These are phyloP conservation scores for Pogona vitticeps DNA, from an alignment of 2,113 vertebrate genomes.

Conservation along the genomic window DNA sequence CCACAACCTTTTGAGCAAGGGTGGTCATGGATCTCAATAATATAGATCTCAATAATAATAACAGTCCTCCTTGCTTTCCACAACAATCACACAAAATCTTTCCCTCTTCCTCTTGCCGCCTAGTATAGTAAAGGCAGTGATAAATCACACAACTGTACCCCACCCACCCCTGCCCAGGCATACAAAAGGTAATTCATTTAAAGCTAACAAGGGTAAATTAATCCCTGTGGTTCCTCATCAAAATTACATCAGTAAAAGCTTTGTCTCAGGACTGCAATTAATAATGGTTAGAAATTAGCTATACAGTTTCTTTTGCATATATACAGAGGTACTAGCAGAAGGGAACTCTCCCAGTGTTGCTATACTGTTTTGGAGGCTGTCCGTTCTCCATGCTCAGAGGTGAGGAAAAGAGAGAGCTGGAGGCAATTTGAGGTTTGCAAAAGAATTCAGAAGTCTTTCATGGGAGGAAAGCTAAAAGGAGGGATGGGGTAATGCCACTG, in stretches of 20 bases:
- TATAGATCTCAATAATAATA: neutral
- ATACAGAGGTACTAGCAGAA: neutral
- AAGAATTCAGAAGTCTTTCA: too few species aligned
- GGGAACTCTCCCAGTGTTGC: neutral
- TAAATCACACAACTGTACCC: slow-evolving; percentile 4
- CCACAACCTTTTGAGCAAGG: slow-evolving; percentile 32
- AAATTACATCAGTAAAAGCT: slow-evolving; percentile 7
- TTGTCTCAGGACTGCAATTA: neutral
- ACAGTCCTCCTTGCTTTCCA: slow-evolving; percentile 8
- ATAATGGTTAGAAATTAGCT: neutral
- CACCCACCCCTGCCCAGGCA: neutral
- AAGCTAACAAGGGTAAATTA: slow-evolving; percentile 34
- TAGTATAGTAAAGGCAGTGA: slow-evolving; percentile 13
- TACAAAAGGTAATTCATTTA: neutral
- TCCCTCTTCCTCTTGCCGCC: slow-evolving; percentile 14
- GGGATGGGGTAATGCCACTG: too few species aligned
- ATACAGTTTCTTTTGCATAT: neutral
- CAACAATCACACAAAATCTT: slow-evolving; percentile 23
- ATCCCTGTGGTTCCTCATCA: slow-evolving; percentile 18
- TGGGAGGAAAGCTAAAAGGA: too few species aligned
- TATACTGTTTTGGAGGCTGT: too few species aligned
- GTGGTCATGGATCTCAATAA: slow-evolving; percentile 16
- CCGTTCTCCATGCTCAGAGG: too few species aligned
- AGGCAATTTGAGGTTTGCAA: too few species aligned
- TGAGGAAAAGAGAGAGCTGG: too few species aligned